Base-by-base conservation (phyloP, 2,888 invertebrate genomes). In the Aproaerema taeniolella region DNA sequence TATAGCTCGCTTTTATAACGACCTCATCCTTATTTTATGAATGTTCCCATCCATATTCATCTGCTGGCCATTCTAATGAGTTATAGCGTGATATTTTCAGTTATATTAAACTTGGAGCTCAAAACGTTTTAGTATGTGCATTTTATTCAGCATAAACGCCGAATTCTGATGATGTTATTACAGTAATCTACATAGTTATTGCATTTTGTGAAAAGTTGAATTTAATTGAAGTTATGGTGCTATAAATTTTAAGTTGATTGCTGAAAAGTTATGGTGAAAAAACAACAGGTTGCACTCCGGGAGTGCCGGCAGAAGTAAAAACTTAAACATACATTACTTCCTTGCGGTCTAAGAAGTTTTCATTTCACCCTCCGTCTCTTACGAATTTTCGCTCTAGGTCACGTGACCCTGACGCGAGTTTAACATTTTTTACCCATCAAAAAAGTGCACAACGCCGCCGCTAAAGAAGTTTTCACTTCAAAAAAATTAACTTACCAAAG, bases 1-100 rank as follows among this genome's bases (percentile, higher is more conserved):
- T n/a, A n/a, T n/a, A n/a, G n/a, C n/a, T n/a, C n/a, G n/a, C n/a
- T n/a, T n/a, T n/a, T n/a, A n/a, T n/a, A n/a, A n/a, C n/a, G n/a
- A n/a, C n/a, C n/a, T n/a, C n/a, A n/a, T n/a, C 50, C 39, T 54
- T 48, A 54, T 46, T 37, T 37, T 56, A 49, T 50, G 48, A 48
- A 55, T 52, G 57, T 52, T 47, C 49, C 48, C 54, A 64, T 70
- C 61, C 61, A 67, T 68, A 67, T 68, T 68, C 66, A 69, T 64
- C 58, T 55, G 65, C 55, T 57, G 58, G 58, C 61, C 49, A 49
- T 58, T 64, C 59, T 61, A 66, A 68, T 69, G 66, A 70, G 61
- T 66, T 61, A 65, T 52, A 38, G 49, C 50, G 53, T 51, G 47
- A 60, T 59, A 60, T 67, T 66, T 67, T 61, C 59, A 49, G 57